Evolutionary conservation across 92 coral and sea anemone genomes (phyloP), one percentile per base, ranked within the genome.

Genomic region (Hydrozoanthus gracilis): DNA sequence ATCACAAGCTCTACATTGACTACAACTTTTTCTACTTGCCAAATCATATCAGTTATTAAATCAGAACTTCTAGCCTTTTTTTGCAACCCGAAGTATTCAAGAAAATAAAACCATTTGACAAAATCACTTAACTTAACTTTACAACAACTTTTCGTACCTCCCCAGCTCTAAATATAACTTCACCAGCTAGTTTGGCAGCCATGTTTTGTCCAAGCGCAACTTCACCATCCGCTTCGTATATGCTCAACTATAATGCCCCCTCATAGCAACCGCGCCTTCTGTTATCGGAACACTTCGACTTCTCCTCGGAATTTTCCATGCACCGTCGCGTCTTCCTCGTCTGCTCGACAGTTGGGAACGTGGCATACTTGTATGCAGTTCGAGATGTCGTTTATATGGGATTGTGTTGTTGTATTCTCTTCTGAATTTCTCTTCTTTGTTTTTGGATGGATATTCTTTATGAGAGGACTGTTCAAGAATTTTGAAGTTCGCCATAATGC

Each of bases 381-480:
- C 74, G 91, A 93, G 51, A 96, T 96, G 99, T 96, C 99, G 83
- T 95, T 96, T 78, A 83, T 91, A 68, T 92, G 95, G 69, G 99
- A 96, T 77, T 96, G 92, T 83, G 91, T 95, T 48, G 94, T 96
- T 73, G 98, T 96, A 18, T 92, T 96, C 64, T 83, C 92, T 58
- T 93, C 98, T 13, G 98, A 96, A 67, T 92, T 92, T 60, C 88
- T 96, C 55, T 96, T 96, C 93, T 96, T 96, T 80, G 97, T 94
- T 45, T 91, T 96, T 82, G 99, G 99, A 2, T 96, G 99, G 99
- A 91, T 96, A 77, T 96, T 96, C 75, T 96, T 96, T 74, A 95
- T 95, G 99, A 92, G 99, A 86, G 91, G 99, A 86, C 91, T 96
- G 27, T 96, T 96, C 84, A 95, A 96, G 78, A 95, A 96, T 90